Conservation (phyloP, 2,888 invertebrate species). For the Synergus laeviventris region DNA sequence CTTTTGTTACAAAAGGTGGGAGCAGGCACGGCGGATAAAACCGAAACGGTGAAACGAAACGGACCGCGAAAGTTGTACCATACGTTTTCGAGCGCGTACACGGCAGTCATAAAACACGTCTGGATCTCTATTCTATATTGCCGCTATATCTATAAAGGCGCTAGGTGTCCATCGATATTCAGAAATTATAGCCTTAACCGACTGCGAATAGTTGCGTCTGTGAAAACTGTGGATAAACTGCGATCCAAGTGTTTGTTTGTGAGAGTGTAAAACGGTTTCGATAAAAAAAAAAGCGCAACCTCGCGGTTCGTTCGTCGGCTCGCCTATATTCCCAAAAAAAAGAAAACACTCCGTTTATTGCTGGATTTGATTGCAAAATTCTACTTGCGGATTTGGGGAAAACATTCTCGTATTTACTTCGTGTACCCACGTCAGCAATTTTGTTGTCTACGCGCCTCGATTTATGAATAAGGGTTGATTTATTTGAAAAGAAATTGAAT, state of each 20-base stretch:
- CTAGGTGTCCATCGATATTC: slow-evolving; percentile 40
- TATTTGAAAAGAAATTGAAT: slow-evolving; percentile 28
- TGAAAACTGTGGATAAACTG: slow-evolving; percentile 36
- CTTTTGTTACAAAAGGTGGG: slow-evolving; percentile 39
- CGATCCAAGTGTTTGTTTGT: slow-evolving; percentile 23
- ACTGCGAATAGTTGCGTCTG: slow-evolving; percentile 12
- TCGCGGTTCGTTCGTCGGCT: slow-evolving; percentile 4
- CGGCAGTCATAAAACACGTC: slow-evolving; percentile 1
- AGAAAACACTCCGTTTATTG: not conserved
- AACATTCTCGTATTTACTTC: not conserved
- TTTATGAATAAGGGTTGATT: not conserved
- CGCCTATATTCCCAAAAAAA: not conserved
- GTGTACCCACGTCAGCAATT: not conserved
- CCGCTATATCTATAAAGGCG: slow-evolving; percentile 9
- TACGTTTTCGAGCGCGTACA: slow-evolving; percentile 28
- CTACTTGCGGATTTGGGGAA: not conserved
- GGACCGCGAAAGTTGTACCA: slow-evolving; percentile 36
- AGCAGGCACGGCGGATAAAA: slow-evolving; percentile 24
- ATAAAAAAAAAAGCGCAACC: slow-evolving; percentile 13
- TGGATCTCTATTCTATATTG: slow-evolving; percentile 15
- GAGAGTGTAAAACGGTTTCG: slow-evolving; percentile 16
- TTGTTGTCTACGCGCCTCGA: not conserved
- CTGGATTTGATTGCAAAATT: slow-evolving; percentile 19
- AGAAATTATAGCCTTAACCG: slow-evolving; percentile 38
- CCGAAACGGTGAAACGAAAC: slow-evolving; percentile 13